Percentiles rank a stretch among this genome's conserved stretches.
These are phyloP conservation scores for Chlorospingus flavigularis DNA, from an alignment of 2,797 vertebrate genomes.

Conservation along the genomic window DNA sequence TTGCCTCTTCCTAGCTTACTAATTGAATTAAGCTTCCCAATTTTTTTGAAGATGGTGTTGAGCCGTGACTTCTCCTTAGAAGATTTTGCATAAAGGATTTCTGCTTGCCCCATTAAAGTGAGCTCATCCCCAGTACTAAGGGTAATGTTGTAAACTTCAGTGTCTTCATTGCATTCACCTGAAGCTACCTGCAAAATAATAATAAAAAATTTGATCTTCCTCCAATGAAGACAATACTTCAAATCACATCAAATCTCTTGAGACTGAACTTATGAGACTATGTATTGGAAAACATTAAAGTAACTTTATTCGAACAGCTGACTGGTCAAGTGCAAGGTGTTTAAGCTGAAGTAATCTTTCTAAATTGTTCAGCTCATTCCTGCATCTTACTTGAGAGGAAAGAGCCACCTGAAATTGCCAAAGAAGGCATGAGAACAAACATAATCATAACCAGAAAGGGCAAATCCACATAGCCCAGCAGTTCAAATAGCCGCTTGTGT, in stretches of 20 bases:
- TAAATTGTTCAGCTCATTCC: background rate
- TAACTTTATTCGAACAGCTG: background rate
- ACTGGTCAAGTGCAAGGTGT: background rate
- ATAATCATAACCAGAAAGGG: background rate
- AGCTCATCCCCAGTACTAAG: conserved; percentile 95
- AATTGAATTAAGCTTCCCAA: conserved; percentile 95
- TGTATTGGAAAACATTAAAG: background rate
- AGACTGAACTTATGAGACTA: background rate
- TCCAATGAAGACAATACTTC: background rate
- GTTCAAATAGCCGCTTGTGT: background rate
- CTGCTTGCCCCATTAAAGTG: conserved; percentile 97
- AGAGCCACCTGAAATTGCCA: background rate
- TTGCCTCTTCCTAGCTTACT: conserved; percentile 92
- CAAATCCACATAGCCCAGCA: background rate
- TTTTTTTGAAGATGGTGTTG: conserved; percentile 97
- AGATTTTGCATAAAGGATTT: conserved; percentile 96
- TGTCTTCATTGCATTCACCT: conserved; percentile 97
- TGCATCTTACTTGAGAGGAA: background rate
- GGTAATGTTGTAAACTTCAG: conserved; percentile 96
- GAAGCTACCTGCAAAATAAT: conserved; percentile 87
- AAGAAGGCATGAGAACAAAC: background rate
- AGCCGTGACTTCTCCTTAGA: conserved; percentile 94
- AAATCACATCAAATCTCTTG: background rate
- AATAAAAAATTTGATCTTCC: background rate
- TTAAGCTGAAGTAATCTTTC: background rate